Conservation (phyloP, 2,113 vertebrate species). For the Catharus bicknelli region DNA sequence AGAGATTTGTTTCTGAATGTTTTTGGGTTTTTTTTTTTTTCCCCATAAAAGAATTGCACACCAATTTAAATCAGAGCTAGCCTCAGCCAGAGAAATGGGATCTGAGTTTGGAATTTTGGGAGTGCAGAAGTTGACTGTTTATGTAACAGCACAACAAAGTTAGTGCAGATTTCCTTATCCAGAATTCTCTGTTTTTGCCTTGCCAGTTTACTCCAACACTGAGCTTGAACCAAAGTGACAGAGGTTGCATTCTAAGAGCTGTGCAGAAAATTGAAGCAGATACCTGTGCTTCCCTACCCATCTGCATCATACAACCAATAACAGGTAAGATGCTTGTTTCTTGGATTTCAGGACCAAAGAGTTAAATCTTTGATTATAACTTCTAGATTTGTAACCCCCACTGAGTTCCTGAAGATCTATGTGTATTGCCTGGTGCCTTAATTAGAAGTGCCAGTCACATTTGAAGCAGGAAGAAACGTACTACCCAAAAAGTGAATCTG, state of each 20-base stretch:
- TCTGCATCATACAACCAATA: background rate
- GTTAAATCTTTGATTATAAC: background rate
- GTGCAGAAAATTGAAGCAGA: background rate
- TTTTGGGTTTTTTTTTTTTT: background rate
- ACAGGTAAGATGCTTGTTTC: accelerated
- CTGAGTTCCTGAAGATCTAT: background rate
- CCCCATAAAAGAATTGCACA: background rate
- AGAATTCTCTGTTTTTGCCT: background rate
- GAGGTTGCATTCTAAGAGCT: background rate
- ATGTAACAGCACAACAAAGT: background rate
- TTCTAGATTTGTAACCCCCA: background rate
- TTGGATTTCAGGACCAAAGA: accelerated
- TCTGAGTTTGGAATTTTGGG: background rate
- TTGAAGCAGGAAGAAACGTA: background rate
- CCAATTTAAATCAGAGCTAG: background rate
- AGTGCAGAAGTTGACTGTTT: background rate
- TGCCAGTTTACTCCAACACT: background rate
- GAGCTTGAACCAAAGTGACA: background rate
- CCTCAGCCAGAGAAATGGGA: background rate
- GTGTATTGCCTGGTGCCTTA: background rate
- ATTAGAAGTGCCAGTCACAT: no score
- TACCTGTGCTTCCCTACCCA: background rate
- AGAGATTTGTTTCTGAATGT: background rate
- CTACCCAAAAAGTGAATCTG: background rate
- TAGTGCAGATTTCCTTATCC: background rate